Base-by-base conservation (phyloP, 2,888 invertebrate species). In the Odiellus spinosus region DNA sequence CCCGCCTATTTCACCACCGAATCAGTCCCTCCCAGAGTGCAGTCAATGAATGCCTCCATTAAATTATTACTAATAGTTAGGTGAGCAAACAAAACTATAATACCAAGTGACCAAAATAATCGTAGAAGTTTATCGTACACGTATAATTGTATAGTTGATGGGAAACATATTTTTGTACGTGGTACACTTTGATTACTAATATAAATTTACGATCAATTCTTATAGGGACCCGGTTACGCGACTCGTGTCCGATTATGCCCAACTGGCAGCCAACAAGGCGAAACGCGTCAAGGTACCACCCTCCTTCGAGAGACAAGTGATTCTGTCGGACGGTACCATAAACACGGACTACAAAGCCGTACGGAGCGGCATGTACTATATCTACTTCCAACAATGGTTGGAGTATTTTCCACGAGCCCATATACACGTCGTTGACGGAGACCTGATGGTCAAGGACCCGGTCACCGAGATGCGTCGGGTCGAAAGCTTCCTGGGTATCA, bases 1-100 rank as follows among this genome's bases (percentile, higher is more conserved):
- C 96, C 96, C 4, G 88, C 90, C 60, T 96, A 96, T 70, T 96
- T 96, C 70, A 87, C 93, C 41, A 88, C 88, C 47, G 82, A 86
- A 12, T 82, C 86, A 76, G 93, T 88, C 32, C 93, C 96, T 11
- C 85, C 87, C 67, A 73, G 96, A 54, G 87, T 98, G 45, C 75
- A 81, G 56, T 83, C 84, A 49, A 90, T 96, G 87, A 93, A 96
- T 71, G 77, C 83, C 8, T 81, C 83, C 62, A 80, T 91, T 51
- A 84, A 88, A 59, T 72, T 98, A 50, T 75, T 96, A 53, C 73
- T 96, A 57, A 90, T 96, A 61, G 86, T 98, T 18, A 76, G 26
- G 26, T 26, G 8, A 26, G 26, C 26, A 26, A 26, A 26, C 26
- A 4, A 26, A 26, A 6, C 8, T 26, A 26, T 8, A 26, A 26